These are phyloP conservation scores for Choristoneura rosaceana DNA, from an alignment of 2,888 invertebrate genomes.

Conservation along the genomic window DNA sequence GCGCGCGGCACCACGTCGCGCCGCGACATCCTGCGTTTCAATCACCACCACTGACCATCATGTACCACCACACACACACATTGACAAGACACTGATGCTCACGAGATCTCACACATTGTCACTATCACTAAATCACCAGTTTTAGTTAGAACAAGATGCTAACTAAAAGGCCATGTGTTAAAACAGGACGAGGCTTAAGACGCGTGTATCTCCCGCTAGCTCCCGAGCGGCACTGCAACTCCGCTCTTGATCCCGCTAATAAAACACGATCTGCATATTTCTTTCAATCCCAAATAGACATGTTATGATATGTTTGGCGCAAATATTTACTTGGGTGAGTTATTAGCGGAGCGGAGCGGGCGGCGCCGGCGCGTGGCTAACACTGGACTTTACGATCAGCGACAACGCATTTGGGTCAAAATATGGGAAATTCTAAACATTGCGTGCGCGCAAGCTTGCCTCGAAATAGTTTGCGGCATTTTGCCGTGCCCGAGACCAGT, in stretches of 20 bases:
- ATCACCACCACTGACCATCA: slow-evolving; percentile 16
- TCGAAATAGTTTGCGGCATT: slow-evolving; percentile 20
- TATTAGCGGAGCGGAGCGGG: slow-evolving; percentile 19
- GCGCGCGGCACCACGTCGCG: slow-evolving; percentile 56
- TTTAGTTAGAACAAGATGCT: neutral
- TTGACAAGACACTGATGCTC: neutral
- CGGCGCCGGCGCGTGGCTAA: slow-evolving; percentile 28
- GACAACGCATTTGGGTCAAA: slow-evolving; percentile 29
- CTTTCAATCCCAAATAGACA: slow-evolving; percentile 43
- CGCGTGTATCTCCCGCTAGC: slow-evolving; percentile 15
- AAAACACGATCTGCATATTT: slow-evolving; percentile 45
- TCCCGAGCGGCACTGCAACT: slow-evolving; percentile 14
- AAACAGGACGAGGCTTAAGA: neutral
- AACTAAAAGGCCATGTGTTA: neutral
- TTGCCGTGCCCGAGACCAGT: neutral
- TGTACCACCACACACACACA: neutral
- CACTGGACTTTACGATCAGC: slow-evolving; percentile 28
- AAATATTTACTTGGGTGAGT: slow-evolving; percentile 46
- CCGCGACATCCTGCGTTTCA: slow-evolving; percentile 62
- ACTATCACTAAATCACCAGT: neutral
- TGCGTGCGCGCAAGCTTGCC: slow-evolving; percentile 12
- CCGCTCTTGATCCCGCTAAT: slow-evolving; percentile 28
- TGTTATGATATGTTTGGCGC: slow-evolving; percentile 48
- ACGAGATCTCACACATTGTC: neutral
- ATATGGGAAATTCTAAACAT: slow-evolving; percentile 21